Base-by-base conservation (phyloP, 2,797 vertebrate genomes). In the Acanthurus lineatus region DNA sequence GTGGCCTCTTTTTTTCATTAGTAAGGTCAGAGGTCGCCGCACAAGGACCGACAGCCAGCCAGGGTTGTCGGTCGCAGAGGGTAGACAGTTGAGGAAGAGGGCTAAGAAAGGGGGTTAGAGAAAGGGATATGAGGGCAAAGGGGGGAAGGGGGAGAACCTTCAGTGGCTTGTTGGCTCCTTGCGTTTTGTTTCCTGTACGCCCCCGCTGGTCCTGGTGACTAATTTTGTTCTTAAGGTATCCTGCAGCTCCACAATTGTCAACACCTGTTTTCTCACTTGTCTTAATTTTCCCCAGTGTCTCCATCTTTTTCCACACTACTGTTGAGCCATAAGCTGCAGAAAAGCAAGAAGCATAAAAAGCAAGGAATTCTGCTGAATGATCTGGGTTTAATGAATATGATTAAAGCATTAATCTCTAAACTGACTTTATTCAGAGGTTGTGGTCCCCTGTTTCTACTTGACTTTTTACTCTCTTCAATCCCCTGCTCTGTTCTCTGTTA, bases 1-100 rank as follows among this genome's bases (percentile, higher is more conserved):
- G 75, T 70, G 87, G 91, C 90, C 93, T 90, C 92, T 25, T 25
- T 90, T 93, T 95, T 95, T 95, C 94, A 94, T 95, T 89, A 93
- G 85, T 42, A 28, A 87, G 94, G 94, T 94, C 94, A 92, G 76
- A 89, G 94, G 94, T 93, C 77, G 15, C 61, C 45, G 38, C 86
- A 54, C 61, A 68, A 73, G 77, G 25, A 25, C 25, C 25, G 25
- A 25, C 25, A 25, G 25, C 25, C 25, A 25, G 25, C 25, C 25
- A 25, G 25, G 70, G 76, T 77, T 89, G 89, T 81, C 11, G 68
- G 81, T 67, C 76, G 69, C 53, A 73, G 68, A 73, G 87, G 90
- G 86, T 71, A 84, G 83, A 77, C 65, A 81, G 86, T 82, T 78
- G 77, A 91, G 87, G 86, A 86, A 73, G 71, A 72, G 68, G 56